A percentile compares a stretch with the other conserved stretches of the same genome.
phyloP scores from a whole-genome alignment of 1,140 invertebrate species.

The Caenorhabditis elegans region WBcel235 BX284602.5:12972001-12972500 shows the following conservation, averaged over 20 bases:
- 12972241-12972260: constrained; percentile 59
- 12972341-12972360: constrained; percentile 65
- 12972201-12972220: constrained; percentile 58
- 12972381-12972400: too few species aligned
- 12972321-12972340: constrained; percentile 58
- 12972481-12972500: too few species aligned
- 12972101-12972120: constrained; percentile 56
- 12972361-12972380: not conserved
- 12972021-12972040: too few species aligned
- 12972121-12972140: constrained; percentile 54
- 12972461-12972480: too few species aligned
- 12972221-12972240: constrained; percentile 54
- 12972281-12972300: constrained; percentile 64
- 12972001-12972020: too few species aligned
- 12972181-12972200: constrained; percentile 61
- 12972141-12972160: constrained; percentile 60
- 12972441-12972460: too few species aligned
- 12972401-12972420: too few species aligned
- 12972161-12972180: constrained; percentile 65
- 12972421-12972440: too few species aligned
- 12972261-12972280: constrained; percentile 61
- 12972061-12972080: too few species aligned
- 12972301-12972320: constrained; percentile 61
- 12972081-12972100: constrained; percentile 61
- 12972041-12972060: too few species aligned